Percentiles rank a stretch among this genome's conserved stretches.
Evolutionary conservation across 2,797 vertebrate genomes (phyloP).

Genomic region (Hydrocynus forskahlii): DNA sequence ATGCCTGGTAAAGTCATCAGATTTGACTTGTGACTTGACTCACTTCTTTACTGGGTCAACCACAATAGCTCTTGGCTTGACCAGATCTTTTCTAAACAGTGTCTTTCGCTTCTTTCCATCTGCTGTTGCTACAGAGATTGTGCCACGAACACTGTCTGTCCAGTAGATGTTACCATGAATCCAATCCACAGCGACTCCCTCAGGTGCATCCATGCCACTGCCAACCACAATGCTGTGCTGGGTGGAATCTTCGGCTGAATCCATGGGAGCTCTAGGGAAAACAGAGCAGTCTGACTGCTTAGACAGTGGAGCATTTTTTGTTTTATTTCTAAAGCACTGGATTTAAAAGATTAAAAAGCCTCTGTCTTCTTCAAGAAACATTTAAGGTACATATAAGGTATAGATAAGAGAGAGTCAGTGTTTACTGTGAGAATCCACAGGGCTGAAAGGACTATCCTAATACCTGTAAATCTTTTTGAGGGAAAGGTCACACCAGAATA

Average conservation of each 20-base stretch:
- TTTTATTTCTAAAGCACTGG: too few species aligned
- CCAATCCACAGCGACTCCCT: constrained; percentile 91
- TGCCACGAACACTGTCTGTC: constrained; percentile 85
- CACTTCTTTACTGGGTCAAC: constrained; percentile 88
- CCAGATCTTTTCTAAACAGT: constrained; percentile 75
- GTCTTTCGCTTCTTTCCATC: constrained; percentile 82
- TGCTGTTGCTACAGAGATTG: constrained; percentile 82
- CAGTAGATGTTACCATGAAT: constrained; percentile 90
- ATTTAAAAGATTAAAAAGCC: too few species aligned
- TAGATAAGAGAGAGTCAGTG: not conserved
- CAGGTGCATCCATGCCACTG: constrained; percentile 76
- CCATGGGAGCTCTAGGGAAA: constrained; percentile 77
- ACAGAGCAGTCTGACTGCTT: not conserved
- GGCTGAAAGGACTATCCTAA: not conserved
- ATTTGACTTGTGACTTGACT: constrained; percentile 36
- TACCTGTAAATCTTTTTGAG: constrained; percentile 90
- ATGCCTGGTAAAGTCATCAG: not conserved
- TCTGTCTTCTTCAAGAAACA: not conserved
- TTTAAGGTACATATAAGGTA: not conserved
- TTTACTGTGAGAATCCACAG: not conserved
- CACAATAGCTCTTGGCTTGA: constrained; percentile 85
- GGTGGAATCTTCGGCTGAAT: constrained; percentile 71
- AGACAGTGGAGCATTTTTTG: not conserved
- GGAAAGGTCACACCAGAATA: constrained; percentile 90
- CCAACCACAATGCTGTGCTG: constrained; percentile 75